Base-by-base conservation (phyloP, 2,797 vertebrate species). In the Syngnathus rostellatus region DNA sequence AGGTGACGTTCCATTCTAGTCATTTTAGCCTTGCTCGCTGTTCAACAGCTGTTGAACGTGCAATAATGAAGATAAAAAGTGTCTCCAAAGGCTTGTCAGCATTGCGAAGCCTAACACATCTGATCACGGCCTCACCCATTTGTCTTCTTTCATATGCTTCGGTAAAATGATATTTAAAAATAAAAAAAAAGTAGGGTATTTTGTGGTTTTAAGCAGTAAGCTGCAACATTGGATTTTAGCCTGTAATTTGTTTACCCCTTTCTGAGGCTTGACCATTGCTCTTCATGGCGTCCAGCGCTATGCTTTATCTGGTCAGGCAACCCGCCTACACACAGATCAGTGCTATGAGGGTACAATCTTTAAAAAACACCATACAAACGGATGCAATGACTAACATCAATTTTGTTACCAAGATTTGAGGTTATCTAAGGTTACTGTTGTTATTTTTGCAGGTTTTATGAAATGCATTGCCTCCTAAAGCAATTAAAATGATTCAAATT, bases 61-160 rank as follows among this genome's bases (percentile, higher is more conserved):
- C 83, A 84, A 78, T 84, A 83, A 86, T 87, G 81, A 79, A 86
- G 83, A 80, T 70, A 76, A 77, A 85, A 76, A 76, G 51, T 55
- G 71, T 85, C 81, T 87, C 85, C 77, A 72, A 70, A 83, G 82
- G 84, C 73, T 75, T 69, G 79, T 77, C 70, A 83, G 80, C 84
- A 81, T 81, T 84, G 81, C 81, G 79, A 83, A 83, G 79, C 66
- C 83, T 70, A 86, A 86, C 82, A 88, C 84, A 88, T 85, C 77
- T 88, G 85, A 88, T 87, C 85, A 85, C 76, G 86, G 85, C 80
- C 80, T 79, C 70, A 78, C 41, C 41, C 48, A 74, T 84, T 86
- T 85, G 79, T 88, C 77, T 84, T 84, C 77, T 74, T 81, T 71
- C 74, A 10, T 7, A 73, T 83, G 51, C 17, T 23, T 9, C 21